Evolutionary conservation across 2,113 vertebrate genomes (phyloP), one percentile per base, ranked within the genome.

Genomic region (Oreochromis tanganicae): DNA sequence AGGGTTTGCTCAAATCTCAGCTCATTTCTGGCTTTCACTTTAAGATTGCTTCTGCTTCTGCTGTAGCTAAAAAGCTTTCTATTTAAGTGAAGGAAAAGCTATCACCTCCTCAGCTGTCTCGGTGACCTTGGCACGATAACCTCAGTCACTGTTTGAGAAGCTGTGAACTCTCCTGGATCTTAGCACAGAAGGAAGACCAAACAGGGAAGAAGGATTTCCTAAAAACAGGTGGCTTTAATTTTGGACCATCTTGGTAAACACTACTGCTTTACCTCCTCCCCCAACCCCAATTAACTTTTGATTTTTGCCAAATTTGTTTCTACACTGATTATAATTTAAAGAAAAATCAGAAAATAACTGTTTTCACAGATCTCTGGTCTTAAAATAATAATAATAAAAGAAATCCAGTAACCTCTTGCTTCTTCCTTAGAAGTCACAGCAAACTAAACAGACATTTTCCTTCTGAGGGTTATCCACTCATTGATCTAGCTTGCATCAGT

Each of bases 371-470:
- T 9, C 21, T 73, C 66, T 46, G 21, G 14, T 46, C 66, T 46
- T 71, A 43, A 71, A 71, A 68, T 5, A 2, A 61, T 17, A 57
- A 16, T 2, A 2, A 14, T 24, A 1, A 4, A 2, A 68, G 5
- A 32, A 78, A 54, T 57, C 52, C 50, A 57, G 36, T 21, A 27
- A 50, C 43, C 17, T 46, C 81, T 46, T 29, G 12, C 52, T 56
- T 56, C 43, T 9, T 50, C 29, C 75, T 52, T 84, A 41, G 24
- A 85, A 84, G 68, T 81, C 43, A 55, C 55, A 5, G 32, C 46
- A 88, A 89, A 73, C 71, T 83, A 63, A 90, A 57, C 63, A 24
- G 16, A 32, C 54, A 19, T 6, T 91, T 90, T 91, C 83, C 80
- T 71, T 83, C 7, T 13, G 43, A 80, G 5, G 4, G 0, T 32